These are phyloP conservation scores for Anhinga rufa DNA, from an alignment of 2,113 vertebrate species.

Conservation along the genomic window DNA sequence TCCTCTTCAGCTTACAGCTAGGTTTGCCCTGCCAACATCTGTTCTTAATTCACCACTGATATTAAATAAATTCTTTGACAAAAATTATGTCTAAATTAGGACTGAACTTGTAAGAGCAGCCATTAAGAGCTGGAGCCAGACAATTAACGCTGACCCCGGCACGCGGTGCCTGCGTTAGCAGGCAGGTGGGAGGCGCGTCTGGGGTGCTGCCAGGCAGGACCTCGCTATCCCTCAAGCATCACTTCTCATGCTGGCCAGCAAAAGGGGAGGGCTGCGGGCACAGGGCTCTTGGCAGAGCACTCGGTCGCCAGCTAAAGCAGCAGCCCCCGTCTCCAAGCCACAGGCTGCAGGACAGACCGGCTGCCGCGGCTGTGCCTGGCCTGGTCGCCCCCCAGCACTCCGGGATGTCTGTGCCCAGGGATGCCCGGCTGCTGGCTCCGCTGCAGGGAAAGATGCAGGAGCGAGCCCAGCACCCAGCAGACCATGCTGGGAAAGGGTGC, in stretches of 20 bases:
- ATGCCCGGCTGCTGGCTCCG: accelerated
- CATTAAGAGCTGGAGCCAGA: not conserved
- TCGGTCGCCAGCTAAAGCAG: not conserved
- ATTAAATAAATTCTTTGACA: not conserved
- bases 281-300: accelerated
- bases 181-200: accelerated
- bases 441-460: not conserved
- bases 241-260: not conserved
- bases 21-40: not conserved
- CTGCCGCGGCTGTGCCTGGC: not conserved
- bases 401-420: accelerated
- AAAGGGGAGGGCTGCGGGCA: not conserved
- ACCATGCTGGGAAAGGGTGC: accelerated
- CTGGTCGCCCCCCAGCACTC: accelerated
- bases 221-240: not conserved
- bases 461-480: not conserved
- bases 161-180: accelerated
- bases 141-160: not conserved
- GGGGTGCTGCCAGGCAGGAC: not conserved
- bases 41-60: not conserved
- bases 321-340: not conserved
- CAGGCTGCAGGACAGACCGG: not conserved
- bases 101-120: not conserved
- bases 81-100: not conserved
- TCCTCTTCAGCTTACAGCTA: not conserved